phyloP scores from a whole-genome alignment of 2,113 vertebrate genomes.

The Trogon melanurus region DNA sequence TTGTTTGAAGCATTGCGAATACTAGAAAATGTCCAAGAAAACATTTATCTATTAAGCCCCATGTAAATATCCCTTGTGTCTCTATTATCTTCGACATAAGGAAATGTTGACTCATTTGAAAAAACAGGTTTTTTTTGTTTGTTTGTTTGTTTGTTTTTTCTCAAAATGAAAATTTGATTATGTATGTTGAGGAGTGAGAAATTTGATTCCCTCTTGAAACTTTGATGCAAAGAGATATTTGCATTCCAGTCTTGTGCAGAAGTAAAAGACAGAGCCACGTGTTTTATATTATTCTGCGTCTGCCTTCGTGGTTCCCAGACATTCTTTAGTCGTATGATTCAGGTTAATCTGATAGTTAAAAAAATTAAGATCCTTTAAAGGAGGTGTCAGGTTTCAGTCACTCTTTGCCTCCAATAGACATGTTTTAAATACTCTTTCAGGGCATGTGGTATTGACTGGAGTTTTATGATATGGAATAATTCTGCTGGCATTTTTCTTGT shows the following conservation, averaged over 20 bases:
- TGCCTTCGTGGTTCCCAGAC: background rate
- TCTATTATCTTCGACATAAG: background rate
- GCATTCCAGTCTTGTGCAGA: background rate
- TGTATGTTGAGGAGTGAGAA: background rate
- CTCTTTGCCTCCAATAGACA: background rate
- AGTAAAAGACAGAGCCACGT: background rate
- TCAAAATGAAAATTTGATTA: background rate
- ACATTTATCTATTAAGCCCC: background rate
- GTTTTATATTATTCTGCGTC: background rate
- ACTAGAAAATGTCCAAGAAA: background rate
- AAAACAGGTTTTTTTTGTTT: background rate
- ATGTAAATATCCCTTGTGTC: background rate
- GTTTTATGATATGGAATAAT: background rate
- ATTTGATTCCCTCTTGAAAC: background rate
- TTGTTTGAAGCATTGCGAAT: background rate
- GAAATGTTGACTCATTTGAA: background rate
- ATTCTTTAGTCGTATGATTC: background rate
- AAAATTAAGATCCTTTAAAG: background rate
- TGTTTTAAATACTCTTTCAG: background rate
- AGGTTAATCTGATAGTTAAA: background rate
- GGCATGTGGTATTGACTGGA: background rate
- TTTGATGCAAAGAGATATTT: background rate
- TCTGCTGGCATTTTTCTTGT: background rate
- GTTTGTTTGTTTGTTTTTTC: background rate
- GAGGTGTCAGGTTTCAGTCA: background rate